These are phyloP conservation scores for Xanthorhoe spadicearia DNA, from an alignment of 2,888 invertebrate genomes.

Conservation along the genomic window DNA sequence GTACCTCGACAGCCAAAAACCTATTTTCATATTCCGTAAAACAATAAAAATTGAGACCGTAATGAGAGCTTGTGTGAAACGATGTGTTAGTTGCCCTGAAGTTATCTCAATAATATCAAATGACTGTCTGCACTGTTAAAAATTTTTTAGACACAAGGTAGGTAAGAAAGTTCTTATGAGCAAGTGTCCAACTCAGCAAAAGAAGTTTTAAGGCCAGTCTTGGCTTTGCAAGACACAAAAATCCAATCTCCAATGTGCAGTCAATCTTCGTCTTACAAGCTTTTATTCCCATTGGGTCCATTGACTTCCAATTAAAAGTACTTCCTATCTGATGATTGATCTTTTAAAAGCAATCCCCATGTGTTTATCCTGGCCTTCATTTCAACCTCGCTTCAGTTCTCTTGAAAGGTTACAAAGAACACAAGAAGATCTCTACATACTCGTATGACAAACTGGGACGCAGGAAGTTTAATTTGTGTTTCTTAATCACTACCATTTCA, in stretches of 20 bases:
- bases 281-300: slow-evolving; percentile 6
- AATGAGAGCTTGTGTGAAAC: too few relatives aligned
- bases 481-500: too few relatives aligned
- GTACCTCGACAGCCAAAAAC: too few relatives aligned
- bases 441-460: slow-evolving; percentile 9
- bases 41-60: too few relatives aligned
- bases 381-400: slow-evolving; percentile 14
- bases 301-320: slow-evolving; percentile 15
- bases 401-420: slow-evolving; percentile 12
- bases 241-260: background rate
- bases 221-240: background rate
- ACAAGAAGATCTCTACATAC: background rate
- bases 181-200: too few relatives aligned
- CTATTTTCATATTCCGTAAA: too few relatives aligned
- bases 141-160: too few relatives aligned
- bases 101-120: too few relatives aligned
- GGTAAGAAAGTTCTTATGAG: too few relatives aligned
- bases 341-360: slow-evolving; percentile 14
- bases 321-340: slow-evolving; percentile 21
- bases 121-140: too few relatives aligned
- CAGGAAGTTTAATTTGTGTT: background rate
- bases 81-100: too few relatives aligned
- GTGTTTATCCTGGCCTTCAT: slow-evolving; percentile 20
- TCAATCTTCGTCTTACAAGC: background rate
- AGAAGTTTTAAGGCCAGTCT: too few relatives aligned